A percentile compares a stretch with the other conserved stretches of the same genome.
Evolutionary conservation across 1,140 invertebrate genomes (phyloP).

Genomic region (Phenacoccus solenopsis): DNA sequence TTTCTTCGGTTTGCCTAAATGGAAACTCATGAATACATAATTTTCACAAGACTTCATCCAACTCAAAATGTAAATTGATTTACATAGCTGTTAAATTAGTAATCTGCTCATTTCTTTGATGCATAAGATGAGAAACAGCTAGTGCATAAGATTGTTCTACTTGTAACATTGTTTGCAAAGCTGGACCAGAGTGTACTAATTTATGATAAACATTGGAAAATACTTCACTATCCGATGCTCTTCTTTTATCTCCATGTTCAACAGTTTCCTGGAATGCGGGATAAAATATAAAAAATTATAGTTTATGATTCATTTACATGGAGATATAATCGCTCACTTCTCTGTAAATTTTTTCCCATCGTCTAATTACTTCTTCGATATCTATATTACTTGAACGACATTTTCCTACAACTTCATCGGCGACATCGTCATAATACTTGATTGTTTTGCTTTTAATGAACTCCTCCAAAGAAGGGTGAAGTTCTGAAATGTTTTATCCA

Average conservation of each 20-base stretch:
- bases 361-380: conserved; percentile 50
- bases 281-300: conserved; percentile 9
- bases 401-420: conserved; percentile 36
- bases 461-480: conserved; percentile 30
- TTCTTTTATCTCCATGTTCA: conserved; percentile 51
- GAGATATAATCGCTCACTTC: conserved; percentile 37
- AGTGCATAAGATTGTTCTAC: conserved; percentile 65
- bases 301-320: not conserved
- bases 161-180: conserved; percentile 59
- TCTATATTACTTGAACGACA: conserved; percentile 42
- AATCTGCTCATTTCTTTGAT: conserved; percentile 47
- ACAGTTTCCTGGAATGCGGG: conserved; percentile 37
- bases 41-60: not conserved
- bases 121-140: conserved; percentile 50
- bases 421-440: conserved; percentile 38
- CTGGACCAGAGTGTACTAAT: conserved; percentile 61
- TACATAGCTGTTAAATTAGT: conserved; percentile 33
- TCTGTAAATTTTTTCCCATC: conserved; percentile 54
- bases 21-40: not conserved
- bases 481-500: conserved; percentile 31
- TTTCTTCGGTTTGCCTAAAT: conserved; percentile 54
- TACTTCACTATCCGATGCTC: conserved; percentile 58
- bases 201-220: conserved; percentile 69
- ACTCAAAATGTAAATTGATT: not conserved
- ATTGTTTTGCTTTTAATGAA: conserved; percentile 40